phyloP scores from a whole-genome alignment of 2,113 vertebrate species.

The Pagrus major region DNA sequence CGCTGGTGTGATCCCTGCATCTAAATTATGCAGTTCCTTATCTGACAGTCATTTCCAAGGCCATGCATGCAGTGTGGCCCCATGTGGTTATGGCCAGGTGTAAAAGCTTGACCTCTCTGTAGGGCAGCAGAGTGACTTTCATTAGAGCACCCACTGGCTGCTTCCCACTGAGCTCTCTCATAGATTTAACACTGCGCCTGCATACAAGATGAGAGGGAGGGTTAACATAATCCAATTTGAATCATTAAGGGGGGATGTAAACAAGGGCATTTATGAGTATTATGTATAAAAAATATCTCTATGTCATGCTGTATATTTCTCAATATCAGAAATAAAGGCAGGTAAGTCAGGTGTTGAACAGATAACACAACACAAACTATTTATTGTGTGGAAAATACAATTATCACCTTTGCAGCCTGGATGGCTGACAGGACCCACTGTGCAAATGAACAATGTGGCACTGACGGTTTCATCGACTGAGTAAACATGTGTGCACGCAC shows the following conservation, averaged over 20 bases:
- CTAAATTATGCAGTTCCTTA: slow-evolving; percentile 74
- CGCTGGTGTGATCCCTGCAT: slow-evolving; percentile 41
- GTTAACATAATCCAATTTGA: slow-evolving; percentile 56
- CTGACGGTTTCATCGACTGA: slow-evolving; percentile 3
- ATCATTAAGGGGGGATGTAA: slow-evolving; percentile 39
- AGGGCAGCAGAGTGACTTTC: slow-evolving; percentile 79
- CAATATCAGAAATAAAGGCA: neutral
- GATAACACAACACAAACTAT: neutral
- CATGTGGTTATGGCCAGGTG: slow-evolving; percentile 78
- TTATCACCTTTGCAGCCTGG: slow-evolving; percentile 9
- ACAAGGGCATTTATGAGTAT: slow-evolving; percentile 27
- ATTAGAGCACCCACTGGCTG: slow-evolving; percentile 71
- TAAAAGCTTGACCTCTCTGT: slow-evolving; percentile 83
- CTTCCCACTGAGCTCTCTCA: slow-evolving; percentile 68
- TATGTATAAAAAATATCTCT: neutral
- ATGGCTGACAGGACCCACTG: slow-evolving; percentile 39
- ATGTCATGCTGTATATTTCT: neutral
- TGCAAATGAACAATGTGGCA: slow-evolving; percentile 23
- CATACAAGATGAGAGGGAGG: slow-evolving; percentile 53
- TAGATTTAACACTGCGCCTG: slow-evolving; percentile 59
- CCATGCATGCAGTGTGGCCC: slow-evolving; percentile 66
- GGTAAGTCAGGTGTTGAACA: neutral
- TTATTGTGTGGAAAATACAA: slow-evolving; percentile 14
- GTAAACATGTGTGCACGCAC: neutral
- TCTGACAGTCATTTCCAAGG: slow-evolving; percentile 78